A percentile compares a stretch with the other conserved stretches of the same genome.
Conservation (phyloP, 2,113 vertebrate genomes). For the Pseudonaja textilis region DNA sequence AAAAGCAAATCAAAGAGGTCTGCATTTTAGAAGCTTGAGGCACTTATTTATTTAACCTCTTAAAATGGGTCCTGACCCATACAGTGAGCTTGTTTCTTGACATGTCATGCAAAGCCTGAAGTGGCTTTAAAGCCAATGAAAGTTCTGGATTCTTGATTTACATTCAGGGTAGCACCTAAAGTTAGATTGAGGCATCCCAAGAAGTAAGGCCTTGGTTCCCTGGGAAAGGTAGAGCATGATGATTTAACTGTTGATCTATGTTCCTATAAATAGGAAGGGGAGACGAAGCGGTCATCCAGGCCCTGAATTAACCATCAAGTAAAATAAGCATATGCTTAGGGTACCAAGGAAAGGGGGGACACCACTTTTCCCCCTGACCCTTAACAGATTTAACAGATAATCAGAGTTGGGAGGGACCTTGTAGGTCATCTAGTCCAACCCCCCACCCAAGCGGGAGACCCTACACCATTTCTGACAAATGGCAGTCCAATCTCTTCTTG, state of each 20-base stretch:
- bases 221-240: neutral
- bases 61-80: neutral
- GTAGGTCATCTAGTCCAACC: too few relatives aligned
- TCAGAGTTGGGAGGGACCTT: too few relatives aligned
- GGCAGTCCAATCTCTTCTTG: too few relatives aligned
- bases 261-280: neutral
- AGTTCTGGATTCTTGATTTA: neutral
- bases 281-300: neutral
- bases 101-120: neutral
- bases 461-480: too few relatives aligned
- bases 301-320: neutral
- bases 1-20: neutral
- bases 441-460: too few relatives aligned
- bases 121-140: neutral
- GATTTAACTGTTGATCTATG: neutral
- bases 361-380: neutral
- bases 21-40: neutral
- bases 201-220: neutral
- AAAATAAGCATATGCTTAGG: neutral
- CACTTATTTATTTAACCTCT: neutral
- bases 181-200: neutral
- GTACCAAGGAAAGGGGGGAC: neutral
- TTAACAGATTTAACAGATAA: too few relatives aligned
- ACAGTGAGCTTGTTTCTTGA: neutral
- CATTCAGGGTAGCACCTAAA: neutral